A percentile compares a stretch with the other conserved stretches of the same genome.
phyloP scores from a whole-genome alignment of 2,113 vertebrate genomes.

The Peucedramus taeniatus region DNA sequence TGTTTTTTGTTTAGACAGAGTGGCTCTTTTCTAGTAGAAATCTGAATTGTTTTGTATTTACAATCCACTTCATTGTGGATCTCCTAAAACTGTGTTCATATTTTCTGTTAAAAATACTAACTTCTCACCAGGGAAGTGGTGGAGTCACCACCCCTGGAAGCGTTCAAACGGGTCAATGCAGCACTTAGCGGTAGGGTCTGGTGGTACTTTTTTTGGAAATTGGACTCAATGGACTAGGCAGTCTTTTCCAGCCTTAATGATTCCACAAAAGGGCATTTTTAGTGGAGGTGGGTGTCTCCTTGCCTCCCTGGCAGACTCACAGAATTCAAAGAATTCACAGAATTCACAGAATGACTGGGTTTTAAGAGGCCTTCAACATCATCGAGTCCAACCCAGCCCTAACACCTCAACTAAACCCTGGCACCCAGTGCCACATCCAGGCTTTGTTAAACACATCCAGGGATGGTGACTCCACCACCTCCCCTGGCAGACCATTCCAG shows the following conservation, averaged over 20 bases:
- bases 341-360: not conserved
- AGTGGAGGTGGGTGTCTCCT: fast-evolving
- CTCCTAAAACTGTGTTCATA: not conserved
- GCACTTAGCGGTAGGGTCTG: not conserved
- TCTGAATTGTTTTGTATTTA: not conserved
- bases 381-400: not conserved
- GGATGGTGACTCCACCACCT: not conserved
- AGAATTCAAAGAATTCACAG: too few species aligned
- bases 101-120: not conserved
- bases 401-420: not conserved
- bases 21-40: not conserved
- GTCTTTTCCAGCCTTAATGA: not conserved
- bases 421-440: not conserved
- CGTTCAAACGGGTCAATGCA: fast-evolving
- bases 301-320: not conserved
- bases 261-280: not conserved
- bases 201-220: not conserved
- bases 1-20: not conserved
- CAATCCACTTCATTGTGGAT: not conserved
- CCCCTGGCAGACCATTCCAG: not conserved
- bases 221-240: fast-evolving
- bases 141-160: not conserved
- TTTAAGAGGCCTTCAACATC: not conserved
- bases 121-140: not conserved
- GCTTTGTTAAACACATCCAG: not conserved